These are phyloP conservation scores for Dromaius novaehollandiae DNA, from an alignment of 2,113 vertebrate genomes.

Conservation along the genomic window DNA sequence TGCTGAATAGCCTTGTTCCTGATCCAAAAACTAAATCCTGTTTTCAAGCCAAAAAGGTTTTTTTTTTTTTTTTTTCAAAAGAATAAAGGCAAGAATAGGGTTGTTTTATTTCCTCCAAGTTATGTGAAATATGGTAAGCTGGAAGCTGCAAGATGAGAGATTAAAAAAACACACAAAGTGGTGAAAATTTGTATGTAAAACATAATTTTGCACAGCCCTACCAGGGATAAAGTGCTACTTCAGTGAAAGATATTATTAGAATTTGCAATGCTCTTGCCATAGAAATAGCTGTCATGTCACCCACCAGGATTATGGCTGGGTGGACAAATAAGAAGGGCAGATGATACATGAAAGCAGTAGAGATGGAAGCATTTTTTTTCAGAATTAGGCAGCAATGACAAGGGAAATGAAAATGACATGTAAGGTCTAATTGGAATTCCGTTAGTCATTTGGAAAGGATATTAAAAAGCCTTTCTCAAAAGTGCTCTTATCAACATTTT, in stretches of 20 bases:
- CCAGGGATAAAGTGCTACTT: slow-evolving; percentile 16
- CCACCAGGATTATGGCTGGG: slow-evolving; percentile 3
- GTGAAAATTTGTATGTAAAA: background rate
- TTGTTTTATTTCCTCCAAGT: background rate
- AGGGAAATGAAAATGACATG: slow-evolving; percentile 49
- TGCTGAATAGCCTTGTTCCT: background rate
- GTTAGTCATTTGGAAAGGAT: slow-evolving; percentile 48
- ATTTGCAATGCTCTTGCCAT: slow-evolving; percentile 43
- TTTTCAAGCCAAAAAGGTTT: background rate
- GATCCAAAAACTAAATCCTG: background rate
- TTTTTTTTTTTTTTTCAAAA: background rate
- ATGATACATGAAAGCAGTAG: slow-evolving; percentile 31
- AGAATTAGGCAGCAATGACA: slow-evolving; percentile 45
- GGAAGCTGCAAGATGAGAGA: background rate
- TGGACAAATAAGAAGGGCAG: slow-evolving; percentile 51
- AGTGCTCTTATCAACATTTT: slow-evolving; percentile 61
- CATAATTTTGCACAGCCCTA: background rate
- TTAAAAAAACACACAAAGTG: background rate
- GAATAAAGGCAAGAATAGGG: background rate
- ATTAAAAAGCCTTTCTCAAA: slow-evolving; percentile 54
- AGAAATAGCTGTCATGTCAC: slow-evolving; percentile 57
- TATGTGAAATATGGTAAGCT: background rate
- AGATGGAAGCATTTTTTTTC: slow-evolving; percentile 54
- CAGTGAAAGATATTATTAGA: slow-evolving; percentile 47
- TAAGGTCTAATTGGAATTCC: slow-evolving; percentile 61